phyloP scores from a whole-genome alignment of 92 coral and sea anemone species.

The Epizoanthus scotinus region DNA sequence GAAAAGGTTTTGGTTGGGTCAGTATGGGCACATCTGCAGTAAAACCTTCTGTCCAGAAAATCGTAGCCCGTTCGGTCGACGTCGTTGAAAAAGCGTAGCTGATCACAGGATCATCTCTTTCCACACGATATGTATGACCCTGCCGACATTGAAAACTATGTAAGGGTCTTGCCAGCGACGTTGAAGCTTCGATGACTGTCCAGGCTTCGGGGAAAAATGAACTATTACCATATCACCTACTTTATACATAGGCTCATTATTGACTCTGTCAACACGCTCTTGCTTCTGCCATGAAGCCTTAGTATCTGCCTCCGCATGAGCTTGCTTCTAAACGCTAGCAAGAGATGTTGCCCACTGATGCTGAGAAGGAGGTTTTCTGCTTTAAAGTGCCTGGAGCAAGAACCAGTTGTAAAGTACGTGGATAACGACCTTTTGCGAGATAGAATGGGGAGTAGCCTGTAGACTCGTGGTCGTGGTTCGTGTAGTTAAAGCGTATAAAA shows the following conservation, averaged over 20 bases:
- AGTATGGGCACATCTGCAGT: background rate
- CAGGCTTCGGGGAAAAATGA: constrained; percentile 48
- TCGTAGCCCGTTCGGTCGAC: constrained; percentile 27
- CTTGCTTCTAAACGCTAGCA: constrained; percentile 45
- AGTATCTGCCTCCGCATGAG: constrained; percentile 14
- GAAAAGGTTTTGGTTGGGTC: background rate
- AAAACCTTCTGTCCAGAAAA: constrained; percentile 5
- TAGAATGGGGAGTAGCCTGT: constrained; percentile 64
- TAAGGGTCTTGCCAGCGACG: constrained; percentile 50
- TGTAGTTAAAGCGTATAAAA: constrained; percentile 47
- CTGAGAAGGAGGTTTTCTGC: background rate
- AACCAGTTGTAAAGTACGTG: constrained; percentile 43
- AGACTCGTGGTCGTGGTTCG: constrained; percentile 54
- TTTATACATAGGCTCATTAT: constrained; percentile 15
- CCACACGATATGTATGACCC: constrained; percentile 47
- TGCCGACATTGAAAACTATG: constrained; percentile 52
- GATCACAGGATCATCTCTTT: constrained; percentile 47
- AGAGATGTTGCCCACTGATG: constrained; percentile 46
- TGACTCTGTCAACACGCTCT: constrained; percentile 20
- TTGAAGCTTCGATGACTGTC: constrained; percentile 46
- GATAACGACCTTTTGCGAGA: constrained; percentile 39
- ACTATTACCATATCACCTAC: constrained; percentile 52
- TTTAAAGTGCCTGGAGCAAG: constrained; percentile 39
- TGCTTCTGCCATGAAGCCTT: constrained; percentile 33
- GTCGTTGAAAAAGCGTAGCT: constrained; percentile 35